Conservation (phyloP, 2,113 vertebrate genomes). For the Columba janthina region DNA sequence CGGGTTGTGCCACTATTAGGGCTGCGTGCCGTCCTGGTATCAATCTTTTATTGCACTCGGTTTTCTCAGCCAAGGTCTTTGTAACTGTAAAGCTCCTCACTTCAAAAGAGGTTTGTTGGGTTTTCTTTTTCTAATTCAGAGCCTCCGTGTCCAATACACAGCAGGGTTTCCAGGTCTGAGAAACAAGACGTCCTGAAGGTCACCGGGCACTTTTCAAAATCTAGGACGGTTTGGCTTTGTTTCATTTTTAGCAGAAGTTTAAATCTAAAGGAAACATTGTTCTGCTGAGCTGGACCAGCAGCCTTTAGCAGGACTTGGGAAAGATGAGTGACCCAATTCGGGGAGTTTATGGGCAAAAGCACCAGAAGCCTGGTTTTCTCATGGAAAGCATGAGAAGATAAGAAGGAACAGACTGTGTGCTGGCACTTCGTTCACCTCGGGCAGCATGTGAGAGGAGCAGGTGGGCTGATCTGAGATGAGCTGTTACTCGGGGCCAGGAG, state of each 20-base stretch:
- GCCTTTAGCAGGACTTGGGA: not conserved
- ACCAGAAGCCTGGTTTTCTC: not conserved
- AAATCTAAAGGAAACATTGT: not conserved
- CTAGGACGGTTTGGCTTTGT: not conserved
- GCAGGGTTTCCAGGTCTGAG: not conserved
- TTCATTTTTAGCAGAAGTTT: not conserved
- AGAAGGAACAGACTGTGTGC: not conserved
- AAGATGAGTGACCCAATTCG: not conserved
- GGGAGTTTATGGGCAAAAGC: not conserved
- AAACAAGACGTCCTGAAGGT: not conserved
- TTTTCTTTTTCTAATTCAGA: rapidly evolving
- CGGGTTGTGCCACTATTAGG: not conserved
- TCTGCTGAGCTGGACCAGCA: not conserved
- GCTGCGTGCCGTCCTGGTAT: not conserved
- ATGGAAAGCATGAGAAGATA: not conserved
- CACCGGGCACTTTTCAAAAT: not conserved
- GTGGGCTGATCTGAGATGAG: not conserved
- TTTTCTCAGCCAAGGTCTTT: not conserved
- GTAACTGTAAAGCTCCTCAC: not conserved
- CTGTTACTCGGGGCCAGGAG: not conserved
- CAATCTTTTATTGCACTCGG: not conserved
- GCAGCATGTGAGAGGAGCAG: not conserved
- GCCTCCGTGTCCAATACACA: not conserved
- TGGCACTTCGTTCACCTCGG: not conserved
- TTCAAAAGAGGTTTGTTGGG: not conserved